phyloP scores from a whole-genome alignment of 1,140 invertebrate genomes.

The Eciton burchellii region DNA sequence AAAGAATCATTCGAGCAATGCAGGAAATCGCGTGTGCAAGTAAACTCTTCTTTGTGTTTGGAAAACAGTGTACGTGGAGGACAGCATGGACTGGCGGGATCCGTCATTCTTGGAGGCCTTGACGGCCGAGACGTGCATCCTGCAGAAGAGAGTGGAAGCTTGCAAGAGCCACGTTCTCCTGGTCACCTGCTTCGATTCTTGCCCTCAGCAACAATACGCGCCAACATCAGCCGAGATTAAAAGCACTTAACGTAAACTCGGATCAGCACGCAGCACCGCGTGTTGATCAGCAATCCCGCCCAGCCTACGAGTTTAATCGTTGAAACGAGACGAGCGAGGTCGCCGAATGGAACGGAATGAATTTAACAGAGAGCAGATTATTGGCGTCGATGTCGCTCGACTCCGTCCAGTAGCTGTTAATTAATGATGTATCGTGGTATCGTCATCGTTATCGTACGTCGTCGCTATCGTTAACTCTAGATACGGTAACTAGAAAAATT shows the following conservation, averaged over 20 bases:
- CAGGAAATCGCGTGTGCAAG: background rate
- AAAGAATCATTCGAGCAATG: background rate
- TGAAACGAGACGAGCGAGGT: conserved; percentile 75
- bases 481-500: conserved; percentile 42
- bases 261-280: conserved; percentile 78
- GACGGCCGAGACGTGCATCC: conserved; percentile 86
- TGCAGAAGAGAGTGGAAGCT: conserved; percentile 86
- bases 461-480: conserved; percentile 65
- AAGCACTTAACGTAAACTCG: conserved; percentile 80
- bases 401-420: conserved; percentile 76
- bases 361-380: background rate
- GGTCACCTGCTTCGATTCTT: conserved; percentile 86
- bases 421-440: conserved; percentile 71
- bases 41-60: conserved; percentile 25
- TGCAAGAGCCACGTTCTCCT: conserved; percentile 87
- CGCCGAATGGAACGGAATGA: conserved; percentile 52
- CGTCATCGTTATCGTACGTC: conserved; percentile 66
- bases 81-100: conserved; percentile 86
- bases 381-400: conserved; percentile 72
- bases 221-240: conserved; percentile 71
- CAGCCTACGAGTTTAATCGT: conserved; percentile 62
- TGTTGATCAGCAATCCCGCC: conserved; percentile 77
- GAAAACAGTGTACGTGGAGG: conserved; percentile 86
- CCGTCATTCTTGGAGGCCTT: conserved; percentile 87
- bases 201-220: conserved; percentile 69